Base-by-base conservation (phyloP, 2,113 vertebrate species). In the Corvus hawaiiensis region DNA sequence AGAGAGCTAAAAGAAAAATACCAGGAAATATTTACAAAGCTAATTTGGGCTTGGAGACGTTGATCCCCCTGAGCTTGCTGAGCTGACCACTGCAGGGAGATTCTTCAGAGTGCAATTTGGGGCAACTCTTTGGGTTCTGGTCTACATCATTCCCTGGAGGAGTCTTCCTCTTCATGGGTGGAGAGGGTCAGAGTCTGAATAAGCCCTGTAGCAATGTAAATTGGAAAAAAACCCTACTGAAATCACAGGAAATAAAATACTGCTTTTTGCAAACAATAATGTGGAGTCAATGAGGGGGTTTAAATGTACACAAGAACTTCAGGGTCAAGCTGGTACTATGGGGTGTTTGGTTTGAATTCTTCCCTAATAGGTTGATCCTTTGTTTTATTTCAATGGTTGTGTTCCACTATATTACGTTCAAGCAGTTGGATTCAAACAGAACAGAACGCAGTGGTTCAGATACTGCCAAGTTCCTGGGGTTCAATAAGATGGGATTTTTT, bases 401-500 rank as follows among this genome's bases (percentile, higher is more conserved):
- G 95, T 97, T 97, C 96, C 93, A 90, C 79, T 97, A 96, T 97
- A 94, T 96, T 92, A 52, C 1, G 94, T 97, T 97, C 96, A 96
- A 96, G 90, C 97, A 95, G 89, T 81, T 96, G 64, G 78, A 64
- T 79, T 93, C 61, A 49, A 84, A 88, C 91, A 93, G 90, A 97
- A 93, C 64, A 96, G 88, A 86, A 92, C 48, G 11, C 82, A 64
- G 80, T 56, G 89, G 86, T 84, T 94, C 92, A 21, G 84, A 93
- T 87, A n/a, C 91, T 94, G 95, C 96, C 91, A 88, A 76, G 80
- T 92, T 87, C 55, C 77, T 81, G 88, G 95, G 84, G 73, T 94
- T 96, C 87, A 83, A n/a, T 11, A 80, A 81, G 79, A 91, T 80
- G 84, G 64, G 52, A 48, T 24, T 59, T 90, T 68, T 30, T 79